phyloP scores from a whole-genome alignment of 2,113 vertebrate genomes.

The Columba janthina region DNA sequence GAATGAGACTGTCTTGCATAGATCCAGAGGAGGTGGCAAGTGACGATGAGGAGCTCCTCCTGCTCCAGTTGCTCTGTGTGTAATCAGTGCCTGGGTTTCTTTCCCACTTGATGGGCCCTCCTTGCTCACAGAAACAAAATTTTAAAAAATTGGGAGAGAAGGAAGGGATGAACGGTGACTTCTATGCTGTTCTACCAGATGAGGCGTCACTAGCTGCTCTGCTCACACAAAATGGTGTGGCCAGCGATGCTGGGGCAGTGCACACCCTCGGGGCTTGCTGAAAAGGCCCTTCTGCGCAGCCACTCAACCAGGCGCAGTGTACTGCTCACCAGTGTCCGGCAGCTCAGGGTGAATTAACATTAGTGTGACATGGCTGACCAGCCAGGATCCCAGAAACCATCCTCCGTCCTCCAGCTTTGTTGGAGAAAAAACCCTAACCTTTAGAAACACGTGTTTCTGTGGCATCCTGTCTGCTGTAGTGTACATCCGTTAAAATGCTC shows the following conservation, averaged over 20 bases:
- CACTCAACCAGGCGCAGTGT: background rate
- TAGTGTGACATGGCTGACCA: background rate
- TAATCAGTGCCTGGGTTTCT: background rate
- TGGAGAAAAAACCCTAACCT: background rate
- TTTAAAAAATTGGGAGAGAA: no score
- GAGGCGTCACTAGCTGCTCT: fast-evolving
- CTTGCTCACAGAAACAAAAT: background rate
- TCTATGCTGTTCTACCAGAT: background rate
- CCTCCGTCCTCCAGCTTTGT: background rate
- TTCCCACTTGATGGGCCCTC: background rate
- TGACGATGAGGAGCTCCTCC: background rate
- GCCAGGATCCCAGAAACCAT: background rate
- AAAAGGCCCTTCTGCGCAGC: background rate
- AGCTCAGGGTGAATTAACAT: background rate
- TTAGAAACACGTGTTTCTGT: background rate
- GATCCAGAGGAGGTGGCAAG: background rate
- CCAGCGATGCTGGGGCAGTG: fast-evolving
- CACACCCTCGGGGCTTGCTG: background rate
- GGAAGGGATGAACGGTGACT: background rate
- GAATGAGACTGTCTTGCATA: background rate
- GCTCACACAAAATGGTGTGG: background rate
- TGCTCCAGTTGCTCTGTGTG: background rate
- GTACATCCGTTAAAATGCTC: background rate
- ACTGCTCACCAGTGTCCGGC: background rate
- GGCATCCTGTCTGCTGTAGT: background rate